Evolutionary conservation across 2,888 invertebrate species (phyloP), one percentile per base, ranked within the genome.

Genomic region (Orthosia cruda): DNA sequence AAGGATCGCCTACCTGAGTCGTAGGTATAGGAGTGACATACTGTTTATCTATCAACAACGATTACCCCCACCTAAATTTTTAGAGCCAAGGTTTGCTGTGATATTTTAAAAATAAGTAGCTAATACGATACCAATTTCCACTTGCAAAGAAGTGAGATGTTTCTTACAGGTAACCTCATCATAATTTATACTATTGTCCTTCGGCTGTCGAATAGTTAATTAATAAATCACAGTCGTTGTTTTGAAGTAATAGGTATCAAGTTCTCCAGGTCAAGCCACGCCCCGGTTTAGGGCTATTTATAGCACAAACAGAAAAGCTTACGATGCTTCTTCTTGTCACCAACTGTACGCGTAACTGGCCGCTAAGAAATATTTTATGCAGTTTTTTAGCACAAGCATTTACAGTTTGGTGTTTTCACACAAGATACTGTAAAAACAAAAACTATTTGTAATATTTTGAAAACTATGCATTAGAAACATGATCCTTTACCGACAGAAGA

Each of bases 291-390:
- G 11, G 4, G 32, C 47, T 76, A 75, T 77, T 26, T 74, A 61
- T 61, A 70, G 26, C 55, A 75, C 65, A 65, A 65, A 70, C 61
- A 65, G 70, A 77, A 74, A 57, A 55, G 55, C 52, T 64, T 54
- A 72, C 4, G 26, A 45, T 5, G 13, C 20, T 50, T 50, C 40
- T 55, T 49, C 45, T 32, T 63, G 55, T 68, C 52, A 26, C 26
- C 49, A 75, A 75, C 54, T 72, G 59, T 20, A 50, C 40, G 16
- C 5, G 20, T 15, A 59, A 32, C 57, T 74, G 69, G 4, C 18
- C 16, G n/a, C 71, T 26, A 18, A 45, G 47, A 15, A 45, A 76
- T 77, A 76, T 59, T 49, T 58, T 18, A 58, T 58, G 58, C 32
- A 4, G 18, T 12, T 58, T 18, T 65, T 26, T 45, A 57, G 52